Conservation (phyloP, 2,888 invertebrate species). For the Lobophora halterata region DNA sequence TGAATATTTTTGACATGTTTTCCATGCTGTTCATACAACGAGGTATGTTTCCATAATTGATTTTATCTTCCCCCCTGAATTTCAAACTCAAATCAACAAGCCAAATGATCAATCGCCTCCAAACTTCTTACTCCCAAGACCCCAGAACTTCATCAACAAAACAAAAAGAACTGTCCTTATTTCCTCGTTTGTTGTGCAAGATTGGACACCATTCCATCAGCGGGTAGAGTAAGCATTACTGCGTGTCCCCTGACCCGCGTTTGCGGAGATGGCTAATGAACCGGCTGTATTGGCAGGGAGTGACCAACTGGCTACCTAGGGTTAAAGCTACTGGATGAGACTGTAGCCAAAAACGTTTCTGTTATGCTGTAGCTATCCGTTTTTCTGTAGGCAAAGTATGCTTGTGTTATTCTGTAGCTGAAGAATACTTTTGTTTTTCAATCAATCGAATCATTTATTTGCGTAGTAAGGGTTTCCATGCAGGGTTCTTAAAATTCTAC, state of each 20-base stretch:
- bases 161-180: constrained; percentile 40
- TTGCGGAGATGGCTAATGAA: constrained; percentile 70
- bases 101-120: constrained; percentile 1
- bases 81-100: background rate
- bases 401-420: too few species aligned
- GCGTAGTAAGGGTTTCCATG: too few species aligned
- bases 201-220: constrained; percentile 63
- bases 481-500: too few species aligned
- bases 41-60: background rate
- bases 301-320: constrained; percentile 41
- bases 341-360: background rate
- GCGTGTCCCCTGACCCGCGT: constrained; percentile 56
- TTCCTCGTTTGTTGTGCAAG: constrained; percentile 61
- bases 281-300: constrained; percentile 68
- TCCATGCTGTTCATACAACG: too few species aligned
- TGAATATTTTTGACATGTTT: too few species aligned
- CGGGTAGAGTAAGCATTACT: constrained; percentile 40
- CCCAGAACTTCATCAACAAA: constrained; percentile 32
- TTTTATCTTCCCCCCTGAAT: background rate
- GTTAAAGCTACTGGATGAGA: background rate
- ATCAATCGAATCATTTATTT: too few species aligned
- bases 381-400: too few species aligned
- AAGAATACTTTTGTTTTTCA: too few species aligned
- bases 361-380: too few species aligned
- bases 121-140: constrained; percentile 32